phyloP scores from a whole-genome alignment of 2,113 vertebrate genomes.

The Geococcyx californianus region DNA sequence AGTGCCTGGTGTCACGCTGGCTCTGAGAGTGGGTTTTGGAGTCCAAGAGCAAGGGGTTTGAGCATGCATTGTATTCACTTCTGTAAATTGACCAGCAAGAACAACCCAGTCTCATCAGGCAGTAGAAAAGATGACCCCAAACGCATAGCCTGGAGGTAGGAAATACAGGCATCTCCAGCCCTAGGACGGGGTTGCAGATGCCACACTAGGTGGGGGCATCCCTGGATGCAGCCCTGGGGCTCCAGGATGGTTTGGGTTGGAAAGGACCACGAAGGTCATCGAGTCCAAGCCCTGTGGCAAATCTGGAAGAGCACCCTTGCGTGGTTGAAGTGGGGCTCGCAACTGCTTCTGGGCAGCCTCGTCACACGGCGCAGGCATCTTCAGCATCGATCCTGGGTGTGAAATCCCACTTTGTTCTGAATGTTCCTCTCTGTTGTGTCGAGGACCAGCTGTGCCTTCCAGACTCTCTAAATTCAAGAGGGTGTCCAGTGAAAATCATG shows the following conservation, averaged over 20 bases:
- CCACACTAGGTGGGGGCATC: not conserved
- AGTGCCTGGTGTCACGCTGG: not conserved
- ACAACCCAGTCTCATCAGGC: not conserved
- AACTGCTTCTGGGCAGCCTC: not conserved
- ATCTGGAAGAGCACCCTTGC: no score
- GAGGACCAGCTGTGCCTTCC: accelerated
- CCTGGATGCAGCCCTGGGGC: no score
- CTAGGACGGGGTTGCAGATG: accelerated
- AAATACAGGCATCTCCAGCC: accelerated
- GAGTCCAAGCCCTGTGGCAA: no score
- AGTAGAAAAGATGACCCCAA: no score
- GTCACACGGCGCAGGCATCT: not conserved
- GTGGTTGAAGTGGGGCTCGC: not conserved
- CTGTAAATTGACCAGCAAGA: not conserved
- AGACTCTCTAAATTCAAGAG: accelerated
- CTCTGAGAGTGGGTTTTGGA: not conserved
- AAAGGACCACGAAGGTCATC: no score
- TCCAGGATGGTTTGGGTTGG: not conserved
- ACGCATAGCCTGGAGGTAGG: not conserved
- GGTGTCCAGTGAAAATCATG: not conserved
- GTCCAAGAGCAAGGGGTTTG: not conserved
- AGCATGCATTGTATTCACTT: accelerated
- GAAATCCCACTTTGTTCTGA: not conserved
- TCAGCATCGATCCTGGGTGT: accelerated
- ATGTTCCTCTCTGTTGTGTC: accelerated